Evolutionary conservation across 1,140 invertebrate species (phyloP).

Genomic region (Latrodectus geometricus): DNA sequence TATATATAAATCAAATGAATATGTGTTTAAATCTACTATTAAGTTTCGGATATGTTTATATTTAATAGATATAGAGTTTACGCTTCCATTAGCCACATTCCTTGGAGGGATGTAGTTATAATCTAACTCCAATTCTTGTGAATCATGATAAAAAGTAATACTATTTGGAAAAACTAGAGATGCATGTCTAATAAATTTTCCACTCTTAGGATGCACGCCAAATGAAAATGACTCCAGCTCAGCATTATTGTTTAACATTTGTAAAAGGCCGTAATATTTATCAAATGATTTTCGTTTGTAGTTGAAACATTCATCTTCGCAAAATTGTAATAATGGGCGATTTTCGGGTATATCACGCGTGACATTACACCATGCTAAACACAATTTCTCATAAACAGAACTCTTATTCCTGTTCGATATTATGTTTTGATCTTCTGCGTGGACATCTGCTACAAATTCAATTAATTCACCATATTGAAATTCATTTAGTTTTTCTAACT

Average conservation of each 20-base stretch:
- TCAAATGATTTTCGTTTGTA: neutral
- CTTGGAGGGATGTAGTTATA: too few species aligned
- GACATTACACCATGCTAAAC: neutral
- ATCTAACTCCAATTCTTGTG: slow-evolving; percentile 10
- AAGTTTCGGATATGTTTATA: neutral
- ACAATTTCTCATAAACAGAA: neutral
- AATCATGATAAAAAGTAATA: slow-evolving; percentile 20
- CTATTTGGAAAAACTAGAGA: neutral
- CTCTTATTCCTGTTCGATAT: slow-evolving; percentile 8
- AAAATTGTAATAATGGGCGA: slow-evolving; percentile 20
- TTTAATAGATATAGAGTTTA: neutral
- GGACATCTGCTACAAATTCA: slow-evolving; percentile 2
- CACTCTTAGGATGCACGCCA: slow-evolving; percentile 9
- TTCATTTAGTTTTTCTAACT: slow-evolving; percentile 2
- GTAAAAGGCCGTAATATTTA: neutral
- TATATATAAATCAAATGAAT: slow-evolving; percentile 11
- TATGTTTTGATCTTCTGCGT: neutral
- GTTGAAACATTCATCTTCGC: slow-evolving; percentile 22
- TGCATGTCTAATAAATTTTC: slow-evolving; percentile 9
- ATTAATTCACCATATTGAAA: neutral
- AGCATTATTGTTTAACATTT: too few species aligned
- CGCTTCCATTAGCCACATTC: too few species aligned
- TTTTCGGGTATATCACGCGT: neutral
- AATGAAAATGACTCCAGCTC: neutral
- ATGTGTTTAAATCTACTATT: neutral